These are phyloP conservation scores for Rhinogobius similis DNA, from an alignment of 2,113 vertebrate species.

Conservation along the genomic window DNA sequence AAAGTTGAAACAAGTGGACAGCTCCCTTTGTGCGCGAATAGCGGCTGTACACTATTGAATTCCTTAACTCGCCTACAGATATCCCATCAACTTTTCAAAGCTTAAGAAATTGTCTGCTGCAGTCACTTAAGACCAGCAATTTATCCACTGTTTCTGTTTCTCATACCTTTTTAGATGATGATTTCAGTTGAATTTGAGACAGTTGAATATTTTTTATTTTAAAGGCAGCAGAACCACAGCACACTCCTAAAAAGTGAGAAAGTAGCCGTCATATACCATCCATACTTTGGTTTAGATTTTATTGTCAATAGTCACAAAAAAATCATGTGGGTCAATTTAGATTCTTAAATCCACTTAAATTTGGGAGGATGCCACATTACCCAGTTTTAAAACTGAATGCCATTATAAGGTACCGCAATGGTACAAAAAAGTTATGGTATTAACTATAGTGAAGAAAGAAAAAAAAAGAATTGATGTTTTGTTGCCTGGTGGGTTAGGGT, in stretches of 20 bases:
- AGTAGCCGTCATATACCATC: background rate
- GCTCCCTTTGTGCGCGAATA: conserved; percentile 19
- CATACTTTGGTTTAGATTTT: background rate
- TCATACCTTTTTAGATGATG: conserved; percentile 27
- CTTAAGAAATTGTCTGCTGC: conserved; percentile 7
- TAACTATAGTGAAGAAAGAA: no score
- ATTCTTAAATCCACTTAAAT: background rate
- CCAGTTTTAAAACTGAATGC: no score
- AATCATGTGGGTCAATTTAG: background rate
- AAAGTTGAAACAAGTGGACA: conserved; percentile 14
- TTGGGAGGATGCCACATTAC: no score
- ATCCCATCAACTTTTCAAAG: conserved; percentile 35
- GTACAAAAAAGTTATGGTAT: no score
- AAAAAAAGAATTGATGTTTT: no score
- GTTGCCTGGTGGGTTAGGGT: no score
- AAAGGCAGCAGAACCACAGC: conserved; percentile 6
- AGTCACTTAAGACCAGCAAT: conserved; percentile 25
- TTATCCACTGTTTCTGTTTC: background rate
- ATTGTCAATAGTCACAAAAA: conserved; percentile 1
- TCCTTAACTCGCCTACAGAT: conserved; percentile 15
- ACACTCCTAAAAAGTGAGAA: conserved; percentile 1
- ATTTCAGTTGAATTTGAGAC: conserved; percentile 33
- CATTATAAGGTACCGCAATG: no score
- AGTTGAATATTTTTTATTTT: conserved; percentile 12
- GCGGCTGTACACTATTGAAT: conserved; percentile 14